Evolutionary conservation across 30 jellyfish, hydroid and myxozoan genomes (phyloP), one percentile per base, ranked within the genome.

Genomic region (Chrysaora quinquecirrha): DNA sequence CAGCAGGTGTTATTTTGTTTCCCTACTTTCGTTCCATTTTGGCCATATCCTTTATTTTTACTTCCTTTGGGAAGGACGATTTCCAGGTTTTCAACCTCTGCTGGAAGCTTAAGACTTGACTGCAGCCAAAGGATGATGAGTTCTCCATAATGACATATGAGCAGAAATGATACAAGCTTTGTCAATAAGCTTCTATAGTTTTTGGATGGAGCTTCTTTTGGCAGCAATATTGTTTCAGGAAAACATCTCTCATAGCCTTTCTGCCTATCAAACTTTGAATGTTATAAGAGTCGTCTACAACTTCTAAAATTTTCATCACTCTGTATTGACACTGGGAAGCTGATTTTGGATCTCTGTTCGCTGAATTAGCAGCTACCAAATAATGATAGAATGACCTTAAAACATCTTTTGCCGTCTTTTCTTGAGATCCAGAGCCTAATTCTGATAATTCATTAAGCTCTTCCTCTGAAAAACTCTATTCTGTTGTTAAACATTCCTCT

Each of bases 21-120:
- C 80, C 79, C 56, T 79, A 32, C 19, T 76, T 79, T 2, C 34
- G 18, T 31, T 76, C 88, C 80, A 76, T 76, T 33, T 60, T 76
- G 0, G 88, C 71, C 88, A 76, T 61, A 25, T 61, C 72, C 32
- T 62, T 38, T 1, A 76, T 76, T 71, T 76, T 76, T 47, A 76
- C 88, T 25, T 63, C 21, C n/a, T 62, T 76, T 0, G 68, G 35
- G 58, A 1, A 60, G 0, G 88, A 60, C 58, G 38, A n/a, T 31
- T 76, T 76, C 88, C 88, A 76, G 20, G 38, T 60, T 79, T 76
- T 62, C 10, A 61, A 58, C 27, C 80, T 35, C 23, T 69, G 7
- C 60, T 32, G 34, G 19, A 76, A 38, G 46, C 88, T 76, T 72
- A 27, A n/a, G 1, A 30, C 80, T 2, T 34, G 54, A 0, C 2